Conservation (phyloP, 2,888 invertebrate species). For the Spicauda simplicius region DNA sequence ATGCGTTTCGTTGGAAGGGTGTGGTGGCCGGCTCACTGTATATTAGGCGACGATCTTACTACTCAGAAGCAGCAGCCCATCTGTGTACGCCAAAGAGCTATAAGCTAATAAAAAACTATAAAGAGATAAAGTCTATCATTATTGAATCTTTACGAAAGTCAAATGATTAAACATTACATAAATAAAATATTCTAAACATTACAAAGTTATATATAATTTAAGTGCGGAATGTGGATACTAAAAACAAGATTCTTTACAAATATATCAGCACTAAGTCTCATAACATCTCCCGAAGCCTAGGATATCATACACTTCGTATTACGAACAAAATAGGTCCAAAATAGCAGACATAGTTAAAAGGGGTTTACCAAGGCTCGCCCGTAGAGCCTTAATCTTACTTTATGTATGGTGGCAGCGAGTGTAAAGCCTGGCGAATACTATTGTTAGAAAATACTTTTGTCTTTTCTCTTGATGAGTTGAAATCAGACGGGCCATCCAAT, state of each 20-base stretch:
- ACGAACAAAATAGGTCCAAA: slow-evolving; percentile 11
- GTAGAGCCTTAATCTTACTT: slow-evolving; percentile 32
- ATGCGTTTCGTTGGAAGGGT: too few species aligned
- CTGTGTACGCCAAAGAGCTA: too few species aligned
- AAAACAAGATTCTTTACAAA: background rate
- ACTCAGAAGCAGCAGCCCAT: too few species aligned
- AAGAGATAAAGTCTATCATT: too few species aligned
- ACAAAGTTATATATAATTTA: too few species aligned
- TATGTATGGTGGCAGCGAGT: slow-evolving; percentile 17
- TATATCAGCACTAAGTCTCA: background rate
- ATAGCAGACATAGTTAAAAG: slow-evolving; percentile 32
- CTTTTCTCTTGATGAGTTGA: slow-evolving; percentile 6
- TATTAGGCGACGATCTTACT: too few species aligned
- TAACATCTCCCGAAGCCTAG: slow-evolving; percentile 6
- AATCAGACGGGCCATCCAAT: background rate
- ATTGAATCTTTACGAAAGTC: too few species aligned
- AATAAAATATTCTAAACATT: too few species aligned
- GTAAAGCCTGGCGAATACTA: slow-evolving; percentile 5
- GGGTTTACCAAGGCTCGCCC: slow-evolving; percentile 24
- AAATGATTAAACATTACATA: too few species aligned
- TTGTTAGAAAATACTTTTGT: slow-evolving; percentile 17
- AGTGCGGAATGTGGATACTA: too few species aligned
- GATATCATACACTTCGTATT: slow-evolving; percentile 10
- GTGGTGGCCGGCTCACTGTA: too few species aligned
- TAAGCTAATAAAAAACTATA: too few species aligned